These are phyloP conservation scores for Minunthozetes semirufus DNA, from an alignment of 2,888 invertebrate species.

Conservation along the genomic window DNA sequence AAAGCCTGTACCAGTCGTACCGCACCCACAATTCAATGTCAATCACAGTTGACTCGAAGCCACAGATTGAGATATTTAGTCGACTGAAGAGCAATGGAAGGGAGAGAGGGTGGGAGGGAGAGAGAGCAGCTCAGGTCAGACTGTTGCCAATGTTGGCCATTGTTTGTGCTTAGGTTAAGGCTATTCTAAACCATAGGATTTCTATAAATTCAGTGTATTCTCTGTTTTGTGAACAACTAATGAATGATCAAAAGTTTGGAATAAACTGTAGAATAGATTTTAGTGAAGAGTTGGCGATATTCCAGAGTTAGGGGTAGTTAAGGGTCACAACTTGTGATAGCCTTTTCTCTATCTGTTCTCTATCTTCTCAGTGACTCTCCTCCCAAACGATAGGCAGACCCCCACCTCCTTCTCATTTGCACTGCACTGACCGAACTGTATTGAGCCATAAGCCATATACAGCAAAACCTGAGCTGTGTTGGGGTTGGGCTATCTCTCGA, in stretches of 20 bases:
- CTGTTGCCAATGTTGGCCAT: not conserved
- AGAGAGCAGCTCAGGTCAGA: not conserved
- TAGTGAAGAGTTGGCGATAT: constrained; percentile 1
- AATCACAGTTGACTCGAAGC: constrained; percentile 27
- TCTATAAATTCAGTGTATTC: not conserved
- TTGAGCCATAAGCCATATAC: constrained; percentile 3
- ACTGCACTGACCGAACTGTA: not conserved
- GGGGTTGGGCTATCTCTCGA: constrained; percentile 22
- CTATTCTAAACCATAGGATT: not conserved
- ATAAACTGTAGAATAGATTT: not conserved
- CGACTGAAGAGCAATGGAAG: constrained; percentile 1
- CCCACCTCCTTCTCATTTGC: constrained; percentile 13
- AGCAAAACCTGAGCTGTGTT: constrained; percentile 3
- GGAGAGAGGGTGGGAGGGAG: not conserved
- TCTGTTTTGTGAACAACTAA: not conserved
- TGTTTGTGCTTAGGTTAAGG: constrained; percentile 13
- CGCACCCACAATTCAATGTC: constrained; percentile 29
- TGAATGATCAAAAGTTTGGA: constrained; percentile 4
- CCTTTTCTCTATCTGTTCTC: not conserved
- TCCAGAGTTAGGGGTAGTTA: constrained; percentile 12
- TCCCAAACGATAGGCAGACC: constrained; percentile 20
- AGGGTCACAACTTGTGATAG: not conserved
- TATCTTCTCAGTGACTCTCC: not conserved
- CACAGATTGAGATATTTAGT: constrained; percentile 28
- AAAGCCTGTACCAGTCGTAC: constrained; percentile 12